Base-by-base conservation (phyloP, 2,113 vertebrate genomes). In the Phylloscopus trochilus region DNA sequence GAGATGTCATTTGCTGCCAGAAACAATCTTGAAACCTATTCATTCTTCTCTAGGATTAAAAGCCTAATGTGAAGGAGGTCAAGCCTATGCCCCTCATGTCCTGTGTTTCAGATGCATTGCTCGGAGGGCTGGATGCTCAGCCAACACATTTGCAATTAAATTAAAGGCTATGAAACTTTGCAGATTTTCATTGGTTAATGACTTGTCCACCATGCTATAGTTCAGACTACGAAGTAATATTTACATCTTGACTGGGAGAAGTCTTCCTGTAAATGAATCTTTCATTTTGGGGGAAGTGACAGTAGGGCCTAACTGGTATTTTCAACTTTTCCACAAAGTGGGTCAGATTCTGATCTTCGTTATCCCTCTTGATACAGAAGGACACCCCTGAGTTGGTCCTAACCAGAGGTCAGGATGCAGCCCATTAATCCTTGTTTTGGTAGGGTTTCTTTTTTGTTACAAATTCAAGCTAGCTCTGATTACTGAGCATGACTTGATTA, bases 401-500 rank as follows among this genome's bases (percentile, higher is more conserved):
- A 86, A 81, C 85, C 56, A 21, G 63, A 83, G 51, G 67, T 56
- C 39, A 66, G 72, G 46, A 85, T 47, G 55, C 28, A 83, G 27
- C 21, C 64, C 20, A 46, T 77, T 86, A 84, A 79, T 85, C 70
- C 59, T 90, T 22, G 37, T 67, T 90, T 88, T 67, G 51, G 60
- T 44, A 90, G 41, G 15, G 33, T 80, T 95, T 92, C 55, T 77
- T 83, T 90, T 88, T 92, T 92, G 52, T 86, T 86, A 56, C 44
- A 60, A 72, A 86, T 80, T 95, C 0, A 13, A 89, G 85, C 74
- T 72, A 83, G 35, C 88, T 93, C 79, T 88, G 92, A 92, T 93
- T 92, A 77, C 72, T 89, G 87, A 95, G 77, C 89, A 87, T 87
- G 90, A 75, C 93, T 95, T 94, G 83, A 96, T 95, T 95, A 96